Percentiles rank a stretch among this genome's conserved stretches.
Conservation (phyloP, 2,888 invertebrate species). For the Slavum lentiscoides region DNA sequence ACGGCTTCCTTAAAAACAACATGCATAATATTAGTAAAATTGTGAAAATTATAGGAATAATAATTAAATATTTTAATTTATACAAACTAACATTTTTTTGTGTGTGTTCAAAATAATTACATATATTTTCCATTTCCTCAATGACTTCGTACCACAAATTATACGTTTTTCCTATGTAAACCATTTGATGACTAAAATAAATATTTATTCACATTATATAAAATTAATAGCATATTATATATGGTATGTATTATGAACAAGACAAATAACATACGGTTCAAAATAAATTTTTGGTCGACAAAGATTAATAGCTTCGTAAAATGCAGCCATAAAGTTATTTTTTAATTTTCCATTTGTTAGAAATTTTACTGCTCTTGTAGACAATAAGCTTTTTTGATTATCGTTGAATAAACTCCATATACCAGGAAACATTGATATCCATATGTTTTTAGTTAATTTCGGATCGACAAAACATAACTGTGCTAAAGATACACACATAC, state of each 20-base stretch:
- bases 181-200: conserved; percentile 30
- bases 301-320: conserved; percentile 40
- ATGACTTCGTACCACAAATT: conserved; percentile 40
- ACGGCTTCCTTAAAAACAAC: conserved; percentile 27
- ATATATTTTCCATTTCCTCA: conserved; percentile 29
- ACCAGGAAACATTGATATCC: conserved; percentile 24
- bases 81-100: conserved; percentile 37
- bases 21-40: background rate
- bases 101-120: background rate
- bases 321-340: conserved; percentile 24
- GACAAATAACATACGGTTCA: conserved; percentile 24
- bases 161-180: conserved; percentile 33
- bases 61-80: background rate
- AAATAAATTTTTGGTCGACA: conserved; percentile 38
- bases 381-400: background rate
- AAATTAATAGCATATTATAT: background rate
- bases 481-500: conserved; percentile 17
- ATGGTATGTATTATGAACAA: background rate
- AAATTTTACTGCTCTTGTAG: background rate
- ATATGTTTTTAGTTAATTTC: conserved; percentile 24
- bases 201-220: background rate
- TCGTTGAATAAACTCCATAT: conserved; percentile 27
- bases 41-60: background rate
- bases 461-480: conserved; percentile 31
- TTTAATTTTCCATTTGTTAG: conserved; percentile 27